Evolutionary conservation across 2,888 invertebrate species (phyloP), one percentile per base, ranked within the genome.

Genomic region (Cephalotes varians): DNA sequence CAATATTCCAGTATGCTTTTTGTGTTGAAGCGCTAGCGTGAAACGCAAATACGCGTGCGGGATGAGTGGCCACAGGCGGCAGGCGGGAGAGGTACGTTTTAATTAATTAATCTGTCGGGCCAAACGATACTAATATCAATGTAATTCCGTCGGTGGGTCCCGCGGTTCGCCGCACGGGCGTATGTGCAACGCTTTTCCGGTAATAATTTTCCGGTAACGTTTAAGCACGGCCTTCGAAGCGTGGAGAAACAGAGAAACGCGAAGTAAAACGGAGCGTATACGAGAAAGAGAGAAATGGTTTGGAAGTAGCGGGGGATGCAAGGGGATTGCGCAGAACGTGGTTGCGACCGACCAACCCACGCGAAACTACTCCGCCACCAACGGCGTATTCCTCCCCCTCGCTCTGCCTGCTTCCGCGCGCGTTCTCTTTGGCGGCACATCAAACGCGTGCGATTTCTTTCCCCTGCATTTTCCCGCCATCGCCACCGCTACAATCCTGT

Each of bases 31-130:
- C 77, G 71, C 44, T 69, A 69, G 69, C 71, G 69, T 44, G 92
- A 96, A 96, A 95, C 95, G 96, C 96, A 93, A 94, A 95, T 92
- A 69, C 74, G 67, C 44, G 69, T 62, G 76, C 31, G 81, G 51
- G 47, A 81, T 82, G 64, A 82, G 85, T 83, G 82, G 82, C 81
- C 86, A 82, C 81, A 72, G 69, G 69, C 81, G 69, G 88, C 71
- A 60, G 56, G 64, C 81, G 79, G 81, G 80, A 44, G 85, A 83
- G 86, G 83, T 84, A 85, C 90, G 91, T 92, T 94, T 94, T 93
- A 94, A 94, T 94, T 94, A 94, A 94, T 94, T 94, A 93, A 93
- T 94, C 92, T 89, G 90, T 88, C 87, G 88, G 85, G 74, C 85
- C 91, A 91, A 92, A 92, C 93, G 92, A 92, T 92, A 92, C 93